Percentiles rank a stretch among this genome's conserved stretches.
phyloP scores from a whole-genome alignment of 1,140 invertebrate species.

The Bombus balteatus region DNA sequence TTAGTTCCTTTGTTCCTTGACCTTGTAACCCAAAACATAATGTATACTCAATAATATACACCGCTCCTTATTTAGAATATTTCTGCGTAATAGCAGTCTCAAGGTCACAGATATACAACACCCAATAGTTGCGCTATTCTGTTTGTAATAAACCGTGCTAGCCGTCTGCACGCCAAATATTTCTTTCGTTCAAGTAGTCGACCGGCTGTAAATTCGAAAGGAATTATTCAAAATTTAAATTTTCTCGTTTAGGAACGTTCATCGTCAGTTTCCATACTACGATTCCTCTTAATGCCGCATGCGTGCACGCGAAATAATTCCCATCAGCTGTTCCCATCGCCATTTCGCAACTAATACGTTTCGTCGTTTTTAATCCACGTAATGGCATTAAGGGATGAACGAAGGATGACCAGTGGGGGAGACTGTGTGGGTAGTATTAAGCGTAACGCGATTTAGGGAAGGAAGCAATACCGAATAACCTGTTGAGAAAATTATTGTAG shows the following conservation, averaged over 20 bases:
- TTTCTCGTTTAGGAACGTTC: not conserved
- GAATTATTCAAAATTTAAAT: too few species aligned
- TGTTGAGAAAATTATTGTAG: constrained; percentile 24
- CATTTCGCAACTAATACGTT: not conserved
- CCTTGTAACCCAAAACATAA: too few species aligned
- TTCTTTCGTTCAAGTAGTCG: too few species aligned
- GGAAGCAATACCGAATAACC: constrained; percentile 22
- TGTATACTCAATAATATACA: too few species aligned
- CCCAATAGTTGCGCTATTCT: too few species aligned
- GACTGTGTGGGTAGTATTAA: not conserved
- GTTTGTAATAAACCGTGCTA: too few species aligned
- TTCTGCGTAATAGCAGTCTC: too few species aligned
- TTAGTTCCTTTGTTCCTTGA: too few species aligned
- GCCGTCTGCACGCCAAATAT: too few species aligned
- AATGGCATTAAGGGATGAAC: constrained; percentile 13
- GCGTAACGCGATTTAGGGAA: not conserved
- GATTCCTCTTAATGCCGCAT: not conserved
- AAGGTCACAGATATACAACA: too few species aligned
- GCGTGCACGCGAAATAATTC: not conserved
- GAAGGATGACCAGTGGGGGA: not conserved
- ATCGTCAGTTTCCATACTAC: not conserved
- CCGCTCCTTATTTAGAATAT: too few species aligned
- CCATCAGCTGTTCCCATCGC: not conserved
- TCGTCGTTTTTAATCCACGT: constrained; percentile 34
- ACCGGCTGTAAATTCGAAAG: too few species aligned